A percentile compares a stretch with the other conserved stretches of the same genome.
These are phyloP conservation scores for Dynastes maya DNA, from an alignment of 2,888 invertebrate genomes.

Conservation along the genomic window DNA sequence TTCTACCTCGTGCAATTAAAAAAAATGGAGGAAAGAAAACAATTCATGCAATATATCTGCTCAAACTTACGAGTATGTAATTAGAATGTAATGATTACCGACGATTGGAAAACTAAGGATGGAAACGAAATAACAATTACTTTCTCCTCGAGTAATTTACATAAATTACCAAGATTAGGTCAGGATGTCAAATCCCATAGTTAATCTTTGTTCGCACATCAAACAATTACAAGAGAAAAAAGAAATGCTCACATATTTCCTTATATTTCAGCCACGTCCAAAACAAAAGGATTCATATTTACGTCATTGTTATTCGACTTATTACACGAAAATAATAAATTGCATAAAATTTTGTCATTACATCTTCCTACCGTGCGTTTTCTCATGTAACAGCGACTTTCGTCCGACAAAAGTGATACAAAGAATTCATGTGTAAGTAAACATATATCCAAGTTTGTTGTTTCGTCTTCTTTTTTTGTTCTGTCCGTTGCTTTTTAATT, in stretches of 20 bases:
- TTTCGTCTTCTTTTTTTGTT: constrained; percentile 27
- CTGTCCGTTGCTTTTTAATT: constrained; percentile 41
- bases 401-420: constrained; percentile 37
- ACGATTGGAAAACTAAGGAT: constrained; percentile 8
- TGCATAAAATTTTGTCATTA: constrained; percentile 40
- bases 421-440: constrained; percentile 36
- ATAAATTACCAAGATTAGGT: constrained; percentile 25
- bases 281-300: constrained; percentile 14
- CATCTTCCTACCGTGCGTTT: constrained; percentile 20
- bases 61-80: too few species aligned
- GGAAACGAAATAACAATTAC: constrained; percentile 50
- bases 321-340: constrained; percentile 28
- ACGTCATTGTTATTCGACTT: constrained; percentile 15
- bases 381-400: constrained; percentile 13
- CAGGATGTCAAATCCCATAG: constrained; percentile 13
- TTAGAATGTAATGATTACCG: too few species aligned
- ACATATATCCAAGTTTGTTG: constrained; percentile 40
- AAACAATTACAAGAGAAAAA: background rate
- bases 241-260: background rate
- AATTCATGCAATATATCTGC: too few species aligned
- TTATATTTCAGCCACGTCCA: background rate
- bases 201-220: constrained; percentile 1
- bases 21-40: too few species aligned
- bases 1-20: too few species aligned
- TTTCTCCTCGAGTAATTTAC: constrained; percentile 16